A percentile compares a stretch with the other conserved stretches of the same genome.
phyloP scores from a whole-genome alignment of 2,888 invertebrate species.

The Latrodectus hesperus region DNA sequence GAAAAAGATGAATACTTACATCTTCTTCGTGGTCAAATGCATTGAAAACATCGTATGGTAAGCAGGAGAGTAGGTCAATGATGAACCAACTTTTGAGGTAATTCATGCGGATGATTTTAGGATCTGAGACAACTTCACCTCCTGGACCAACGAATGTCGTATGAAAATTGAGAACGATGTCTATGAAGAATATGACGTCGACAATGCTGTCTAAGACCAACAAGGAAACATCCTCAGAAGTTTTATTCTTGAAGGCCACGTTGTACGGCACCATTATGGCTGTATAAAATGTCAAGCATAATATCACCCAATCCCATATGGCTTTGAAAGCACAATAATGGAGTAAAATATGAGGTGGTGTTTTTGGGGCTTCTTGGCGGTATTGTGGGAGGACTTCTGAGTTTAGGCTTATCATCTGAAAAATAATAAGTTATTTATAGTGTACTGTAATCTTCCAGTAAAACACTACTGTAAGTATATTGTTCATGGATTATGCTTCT shows the following conservation, averaged over 20 bases:
- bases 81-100: conserved; percentile 99
- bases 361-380: conserved; percentile 99
- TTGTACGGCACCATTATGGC: conserved; percentile 99
- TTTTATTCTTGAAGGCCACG: conserved; percentile 99
- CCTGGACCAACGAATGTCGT: conserved; percentile 97
- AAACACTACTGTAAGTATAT: too few relatives aligned
- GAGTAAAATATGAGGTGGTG: conserved; percentile 98
- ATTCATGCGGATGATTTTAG: conserved; percentile 98
- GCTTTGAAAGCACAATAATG: conserved; percentile 99
- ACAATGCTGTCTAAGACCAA: conserved; percentile 97
- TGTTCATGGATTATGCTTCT: too few relatives aligned
- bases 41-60: conserved; percentile 99
- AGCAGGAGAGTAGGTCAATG: conserved; percentile 97
- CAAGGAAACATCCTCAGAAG: conserved; percentile 94
- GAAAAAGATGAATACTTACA: conserved; percentile 70
- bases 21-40: conserved; percentile 99
- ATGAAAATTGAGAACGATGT: conserved; percentile 99
- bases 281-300: conserved; percentile 99
- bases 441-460: background rate
- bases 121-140: conserved; percentile 94
- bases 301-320: conserved; percentile 95
- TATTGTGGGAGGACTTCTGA: conserved; percentile 99
- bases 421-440: conserved; percentile 47
- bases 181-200: conserved; percentile 99
- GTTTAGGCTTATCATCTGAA: conserved; percentile 95